phyloP scores from a whole-genome alignment of 1,140 invertebrate genomes.

The Ceratitis capitata region DNA sequence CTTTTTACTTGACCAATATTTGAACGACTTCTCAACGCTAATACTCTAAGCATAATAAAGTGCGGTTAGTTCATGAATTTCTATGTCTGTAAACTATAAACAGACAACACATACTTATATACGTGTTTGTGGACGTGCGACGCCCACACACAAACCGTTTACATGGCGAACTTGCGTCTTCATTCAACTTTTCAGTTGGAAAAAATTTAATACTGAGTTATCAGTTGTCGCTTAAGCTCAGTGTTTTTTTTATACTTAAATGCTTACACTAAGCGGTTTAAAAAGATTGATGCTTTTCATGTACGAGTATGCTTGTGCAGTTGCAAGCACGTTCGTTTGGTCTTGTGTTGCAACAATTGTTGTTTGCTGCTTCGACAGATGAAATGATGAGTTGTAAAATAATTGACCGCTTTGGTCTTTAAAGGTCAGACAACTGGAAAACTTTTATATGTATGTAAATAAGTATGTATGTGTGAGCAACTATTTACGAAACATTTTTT shows the following conservation, averaged over 20 bases:
- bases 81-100: too few relatives aligned
- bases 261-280: background rate
- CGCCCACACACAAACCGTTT: background rate
- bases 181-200: background rate
- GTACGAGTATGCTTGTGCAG: background rate
- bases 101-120: too few relatives aligned
- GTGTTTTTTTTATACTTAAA: background rate
- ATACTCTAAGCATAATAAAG: background rate
- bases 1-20: too few relatives aligned
- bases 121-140: too few relatives aligned
- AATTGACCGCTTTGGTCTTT: background rate
- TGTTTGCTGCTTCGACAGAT: background rate
- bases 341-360: background rate
- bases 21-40: background rate
- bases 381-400: background rate
- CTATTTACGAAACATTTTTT: too few relatives aligned
- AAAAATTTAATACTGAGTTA: too few relatives aligned
- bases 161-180: background rate
- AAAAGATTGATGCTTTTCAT: constrained; percentile 1
- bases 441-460: background rate
- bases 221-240: background rate
- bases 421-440: background rate
- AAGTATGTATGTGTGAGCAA: background rate
- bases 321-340: background rate
- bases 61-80: background rate